Base-by-base conservation (phyloP, 35 echinoderm and acorn worm species). In the Heliocidaris tuberculata region DNA sequence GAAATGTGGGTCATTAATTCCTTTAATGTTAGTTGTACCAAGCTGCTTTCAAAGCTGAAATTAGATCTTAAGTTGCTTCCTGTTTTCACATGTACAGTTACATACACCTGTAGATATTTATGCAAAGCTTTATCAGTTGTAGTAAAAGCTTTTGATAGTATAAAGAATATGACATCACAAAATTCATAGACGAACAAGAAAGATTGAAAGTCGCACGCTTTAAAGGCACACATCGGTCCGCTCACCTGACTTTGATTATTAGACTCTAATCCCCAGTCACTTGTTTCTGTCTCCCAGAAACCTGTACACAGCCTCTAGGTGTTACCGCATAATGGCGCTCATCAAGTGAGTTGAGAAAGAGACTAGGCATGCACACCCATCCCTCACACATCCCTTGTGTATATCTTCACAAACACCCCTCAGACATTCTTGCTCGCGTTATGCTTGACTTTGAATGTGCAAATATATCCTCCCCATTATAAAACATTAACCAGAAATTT, bases 271-370 rank as follows among this genome's bases (percentile, higher is more conserved):
- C 87, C 87, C 87, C 87, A 89, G 87, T 89, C 87, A 89, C 87
- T 89, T 89, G 87, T 89, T 89, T 89, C 91, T 59, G 29, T 50
- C 27, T 59, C 94, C 17, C 90, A 95, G 94, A 95, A 95, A 95
- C 48, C 59, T 95, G 59, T 95, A 95, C 85, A 91, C 86, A 85
- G 94, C 97, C 59, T 92, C 95, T 85, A 97, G 95, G 95, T 96
- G 95, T 86, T 97, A 97, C 94, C 97, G 97, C 94, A 96, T 97
- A 94, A 95, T 97, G 97, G 95, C 94, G 85, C 97, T 96, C 88
- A 97, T 97, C 94, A 97, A 97, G 97, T 97, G 95, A 97, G 97
- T 97, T 42, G 86, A 92, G 65, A 60, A 48, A 88, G 48, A 78
- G 60, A 88, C 31, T 90, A 94, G 65, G 65, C 31, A 50, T 94